These are phyloP conservation scores for Hemicentrotus pulcherrimus DNA, from an alignment of 35 echinoderm and acorn worm species.

Conservation along the genomic window DNA sequence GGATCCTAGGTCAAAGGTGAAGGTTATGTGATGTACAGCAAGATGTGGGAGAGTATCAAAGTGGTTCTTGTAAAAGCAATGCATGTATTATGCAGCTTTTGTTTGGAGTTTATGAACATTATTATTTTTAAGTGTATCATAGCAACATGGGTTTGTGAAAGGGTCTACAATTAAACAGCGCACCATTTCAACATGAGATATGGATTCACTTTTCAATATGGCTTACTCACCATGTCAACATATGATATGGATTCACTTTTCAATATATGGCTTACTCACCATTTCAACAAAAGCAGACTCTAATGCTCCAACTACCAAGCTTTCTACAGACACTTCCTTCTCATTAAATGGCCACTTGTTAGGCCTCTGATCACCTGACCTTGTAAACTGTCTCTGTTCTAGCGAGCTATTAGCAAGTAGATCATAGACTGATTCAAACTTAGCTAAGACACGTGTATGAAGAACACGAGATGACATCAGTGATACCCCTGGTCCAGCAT, in stretches of 20 bases:
- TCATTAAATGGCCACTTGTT: conserved; percentile 84
- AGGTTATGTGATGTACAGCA: background rate
- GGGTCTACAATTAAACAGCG: background rate
- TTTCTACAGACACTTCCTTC: conserved; percentile 89
- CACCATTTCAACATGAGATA: background rate
- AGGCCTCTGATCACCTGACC: conserved; percentile 64
- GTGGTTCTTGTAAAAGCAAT: background rate
- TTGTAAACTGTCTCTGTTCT: conserved; percentile 80
- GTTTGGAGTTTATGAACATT: background rate
- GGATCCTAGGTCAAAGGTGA: background rate
- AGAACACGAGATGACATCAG: conserved; percentile 82
- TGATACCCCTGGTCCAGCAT: conserved; percentile 87
- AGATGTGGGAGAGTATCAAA: background rate
- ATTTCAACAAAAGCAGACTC: conserved; percentile 93
- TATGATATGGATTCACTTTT: background rate
- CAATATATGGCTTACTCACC: conserved; percentile 61
- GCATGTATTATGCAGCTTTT: background rate
- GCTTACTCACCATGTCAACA: background rate
- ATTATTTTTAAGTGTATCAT: background rate
- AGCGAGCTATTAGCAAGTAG: conserved; percentile 74
- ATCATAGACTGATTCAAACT: conserved; percentile 80
- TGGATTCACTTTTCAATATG: background rate
- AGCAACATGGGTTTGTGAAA: background rate
- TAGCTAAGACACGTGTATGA: conserved; percentile 81
- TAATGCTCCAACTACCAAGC: conserved; percentile 83